A percentile compares a stretch with the other conserved stretches of the same genome.
Evolutionary conservation across 2,888 invertebrate genomes (phyloP).

Genomic region (Ophion slaviceki): DNA sequence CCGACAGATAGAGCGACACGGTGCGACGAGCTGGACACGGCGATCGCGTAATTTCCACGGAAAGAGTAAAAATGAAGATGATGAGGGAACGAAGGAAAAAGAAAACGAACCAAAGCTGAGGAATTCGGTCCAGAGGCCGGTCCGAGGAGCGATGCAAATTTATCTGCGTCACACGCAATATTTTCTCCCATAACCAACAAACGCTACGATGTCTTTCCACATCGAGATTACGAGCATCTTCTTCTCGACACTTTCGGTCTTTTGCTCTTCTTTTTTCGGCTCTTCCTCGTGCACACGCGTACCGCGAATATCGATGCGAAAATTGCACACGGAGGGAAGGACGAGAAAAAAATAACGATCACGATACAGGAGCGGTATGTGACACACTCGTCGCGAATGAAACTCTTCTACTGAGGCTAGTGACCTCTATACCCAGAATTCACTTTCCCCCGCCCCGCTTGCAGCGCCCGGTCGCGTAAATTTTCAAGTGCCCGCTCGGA

Average conservation of each 20-base stretch:
- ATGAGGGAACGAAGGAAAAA: not conserved
- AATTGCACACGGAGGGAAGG: not conserved
- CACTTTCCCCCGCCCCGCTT: conserved; percentile 45
- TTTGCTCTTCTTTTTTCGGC: not conserved
- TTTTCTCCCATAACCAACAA: conserved; percentile 59
- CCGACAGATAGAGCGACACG: not conserved
- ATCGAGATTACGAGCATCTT: not conserved
- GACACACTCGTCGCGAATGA: conserved; percentile 68
- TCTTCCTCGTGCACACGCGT: not conserved
- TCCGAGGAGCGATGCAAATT: conserved; percentile 51
- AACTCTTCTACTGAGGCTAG: conserved; percentile 76
- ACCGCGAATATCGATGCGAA: not conserved
- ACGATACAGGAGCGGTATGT: conserved; percentile 26
- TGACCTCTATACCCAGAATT: conserved; percentile 76
- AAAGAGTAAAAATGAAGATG: not conserved
- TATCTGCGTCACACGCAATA: conserved; percentile 61
- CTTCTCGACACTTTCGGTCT: not conserved
- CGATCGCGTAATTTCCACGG: not conserved
- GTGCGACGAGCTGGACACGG: not conserved
- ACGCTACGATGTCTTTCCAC: conserved; percentile 11
- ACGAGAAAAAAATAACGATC: conserved; percentile 2
- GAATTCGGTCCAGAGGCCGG: conserved; percentile 50
- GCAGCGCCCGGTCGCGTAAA: conserved; percentile 23
- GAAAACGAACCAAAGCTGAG: conserved; percentile 41
- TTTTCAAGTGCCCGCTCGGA: not conserved